Evolutionary conservation across 64 coral and sea anemone genomes (phyloP).

Genomic region (Stylophora pistillata): DNA sequence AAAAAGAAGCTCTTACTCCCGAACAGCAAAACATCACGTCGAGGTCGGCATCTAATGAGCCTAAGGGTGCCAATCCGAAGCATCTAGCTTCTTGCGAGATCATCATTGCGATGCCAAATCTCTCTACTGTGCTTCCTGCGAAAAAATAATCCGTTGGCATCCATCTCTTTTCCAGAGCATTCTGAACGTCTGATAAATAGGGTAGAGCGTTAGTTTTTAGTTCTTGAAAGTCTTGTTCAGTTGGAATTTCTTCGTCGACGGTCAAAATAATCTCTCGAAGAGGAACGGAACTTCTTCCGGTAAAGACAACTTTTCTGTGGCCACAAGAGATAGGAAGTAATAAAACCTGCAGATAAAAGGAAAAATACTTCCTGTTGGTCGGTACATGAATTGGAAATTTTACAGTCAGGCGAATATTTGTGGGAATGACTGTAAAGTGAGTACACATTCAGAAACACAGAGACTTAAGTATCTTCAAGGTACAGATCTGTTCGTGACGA

Average conservation of each 20-base stretch:
- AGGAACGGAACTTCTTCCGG: constrained; percentile 30
- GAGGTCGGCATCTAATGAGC: constrained; percentile 11
- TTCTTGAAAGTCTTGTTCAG: background rate
- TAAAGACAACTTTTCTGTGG: constrained; percentile 40
- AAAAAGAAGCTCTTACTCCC: constrained; percentile 25
- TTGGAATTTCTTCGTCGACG: constrained; percentile 29
- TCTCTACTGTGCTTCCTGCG: constrained; percentile 33
- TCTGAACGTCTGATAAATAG: constrained; percentile 11
- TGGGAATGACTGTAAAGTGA: no score
- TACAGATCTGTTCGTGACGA: no score
- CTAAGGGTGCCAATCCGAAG: no score
- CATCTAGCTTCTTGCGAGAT: background rate
- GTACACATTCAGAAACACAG: no score
- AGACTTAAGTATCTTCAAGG: no score
- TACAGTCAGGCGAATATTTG: no score
- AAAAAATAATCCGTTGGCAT: background rate
- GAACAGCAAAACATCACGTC: constrained; percentile 48
- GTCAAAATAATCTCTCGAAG: constrained; percentile 17
- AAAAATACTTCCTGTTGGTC: background rate
- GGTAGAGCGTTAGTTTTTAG: background rate
- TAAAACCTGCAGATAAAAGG: background rate
- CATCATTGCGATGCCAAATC: constrained; percentile 33
- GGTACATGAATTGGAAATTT: no score
- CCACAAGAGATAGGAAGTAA: constrained; percentile 27
- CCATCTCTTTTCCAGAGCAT: background rate